Evolutionary conservation across 2,888 invertebrate species (phyloP), one percentile per base, ranked within the genome.

Genomic region (Cheilosia scutellata): DNA sequence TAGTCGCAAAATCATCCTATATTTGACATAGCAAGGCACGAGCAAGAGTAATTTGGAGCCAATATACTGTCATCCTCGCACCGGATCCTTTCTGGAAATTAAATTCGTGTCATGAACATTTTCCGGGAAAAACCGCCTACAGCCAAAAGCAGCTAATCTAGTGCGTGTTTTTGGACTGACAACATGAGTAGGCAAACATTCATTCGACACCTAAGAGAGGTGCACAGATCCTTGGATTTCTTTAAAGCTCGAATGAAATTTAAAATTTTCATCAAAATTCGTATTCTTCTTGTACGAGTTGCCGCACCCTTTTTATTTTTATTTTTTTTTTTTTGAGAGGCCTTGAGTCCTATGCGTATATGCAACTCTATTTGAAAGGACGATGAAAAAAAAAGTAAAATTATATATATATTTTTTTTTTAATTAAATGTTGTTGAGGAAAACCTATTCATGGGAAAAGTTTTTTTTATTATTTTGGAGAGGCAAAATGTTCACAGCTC

Each of bases 371-470:
- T 66, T 65, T 57, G 58, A 57, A n/a, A 62, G 20, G 29, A 77
- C 5, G 16, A 33, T 31, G 40, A 9, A n/a, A n/a, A 53, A 29
- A 58, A 51, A 80, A 62, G 55, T 44, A 82, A 6, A 33, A 6
- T 4, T 11, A 60, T 47, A 62, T 76, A 66, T 71, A 29, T 58
- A 65, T 58, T 68, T 55, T 33, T 37, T 60, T 66, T 70, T 82
- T 82, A 82, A 82, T 82, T 82, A 82, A 82, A 82, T 77, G 40
- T 55, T 68, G 82, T 55, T 42, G 47, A 66, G 82, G 70, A n/a
- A 57, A 62, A 76, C 62, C 66, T 44, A 66, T 82, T 82, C 77
- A 82, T 77, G 77, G 66, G 60, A 77, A 82, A 82, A 82, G 62
- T 82, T 78, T 42, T 57, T 57, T 53, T 76, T 31, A 51, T 44